Evolutionary conservation across 2,113 vertebrate species (phyloP).

Genomic region (Salvelinus sp.): DNA sequence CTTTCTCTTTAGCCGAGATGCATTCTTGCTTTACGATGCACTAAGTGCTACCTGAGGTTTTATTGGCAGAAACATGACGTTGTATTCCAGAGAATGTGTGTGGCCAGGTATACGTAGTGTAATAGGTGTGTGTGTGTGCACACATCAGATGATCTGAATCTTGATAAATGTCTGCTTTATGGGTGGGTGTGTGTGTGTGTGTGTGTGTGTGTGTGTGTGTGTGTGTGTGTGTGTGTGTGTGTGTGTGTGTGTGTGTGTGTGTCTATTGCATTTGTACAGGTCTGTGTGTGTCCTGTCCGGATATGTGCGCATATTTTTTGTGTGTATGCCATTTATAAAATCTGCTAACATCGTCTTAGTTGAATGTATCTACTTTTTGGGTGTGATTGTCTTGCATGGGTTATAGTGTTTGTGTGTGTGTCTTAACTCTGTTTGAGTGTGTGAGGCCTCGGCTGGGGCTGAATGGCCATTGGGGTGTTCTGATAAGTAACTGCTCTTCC

Average conservation of each 20-base stretch:
- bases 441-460: no score
- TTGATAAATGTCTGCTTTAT: no score
- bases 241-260: background rate
- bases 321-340: background rate
- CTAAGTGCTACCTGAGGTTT: conserved; percentile 52
- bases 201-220: no score
- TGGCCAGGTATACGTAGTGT: background rate
- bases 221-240: no score
- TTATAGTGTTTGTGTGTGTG: no score
- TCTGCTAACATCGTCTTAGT: background rate
- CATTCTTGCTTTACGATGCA: conserved; percentile 44
- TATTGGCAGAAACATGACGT: conserved; percentile 53
- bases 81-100: conserved; percentile 53
- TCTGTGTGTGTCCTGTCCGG: conserved; percentile 10
- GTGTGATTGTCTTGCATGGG: no score
- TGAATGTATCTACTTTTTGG: background rate
- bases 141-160: no score
- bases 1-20: conserved; percentile 24
- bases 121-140: background rate
- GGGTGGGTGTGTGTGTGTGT: background rate
- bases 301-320: background rate
- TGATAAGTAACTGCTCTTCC: no score
- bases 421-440: no score
- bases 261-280: background rate
- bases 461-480: no score